These are phyloP conservation scores for Xylophagus ater DNA, from an alignment of 2,888 invertebrate genomes.

Conservation along the genomic window DNA sequence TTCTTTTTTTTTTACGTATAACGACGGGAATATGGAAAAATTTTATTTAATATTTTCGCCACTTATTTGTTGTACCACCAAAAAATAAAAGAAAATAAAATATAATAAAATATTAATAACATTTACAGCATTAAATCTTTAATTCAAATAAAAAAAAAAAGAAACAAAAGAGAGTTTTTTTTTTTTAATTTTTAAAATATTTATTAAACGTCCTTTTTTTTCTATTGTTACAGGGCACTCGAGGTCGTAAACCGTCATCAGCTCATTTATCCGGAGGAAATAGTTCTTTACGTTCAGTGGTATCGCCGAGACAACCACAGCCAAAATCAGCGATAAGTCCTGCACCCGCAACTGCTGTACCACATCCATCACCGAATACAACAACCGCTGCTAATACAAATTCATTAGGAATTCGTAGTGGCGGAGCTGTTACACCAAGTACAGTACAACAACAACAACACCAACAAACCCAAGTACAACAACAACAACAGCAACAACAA, in stretches of 20 bases:
- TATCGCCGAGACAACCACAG: conserved; percentile 19
- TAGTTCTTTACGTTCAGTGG: conserved; percentile 19
- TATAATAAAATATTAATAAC: no score
- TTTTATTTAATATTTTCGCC: no score
- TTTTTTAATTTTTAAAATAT: conserved; percentile 2
- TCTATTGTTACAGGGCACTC: conserved; percentile 18
- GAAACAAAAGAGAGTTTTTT: no score
- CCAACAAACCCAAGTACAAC: conserved; percentile 23
- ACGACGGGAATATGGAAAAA: no score
- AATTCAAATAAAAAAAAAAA: conserved; percentile 12
- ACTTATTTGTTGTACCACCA: no score
- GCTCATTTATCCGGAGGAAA: conserved; percentile 13
- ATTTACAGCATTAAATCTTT: conserved; percentile 8
- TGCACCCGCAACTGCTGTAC: conserved; percentile 21
- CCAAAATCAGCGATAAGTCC: conserved; percentile 21
- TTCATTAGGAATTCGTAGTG: conserved; percentile 13
- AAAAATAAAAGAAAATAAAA: no score
- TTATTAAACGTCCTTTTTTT: conserved; percentile 9
- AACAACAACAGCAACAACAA: conserved; percentile 23
- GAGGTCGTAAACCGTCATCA: conserved; percentile 21
- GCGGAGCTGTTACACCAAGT: conserved; percentile 9
- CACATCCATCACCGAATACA: conserved; percentile 22
- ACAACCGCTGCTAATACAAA: conserved; percentile 18
- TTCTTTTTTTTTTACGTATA: no score
- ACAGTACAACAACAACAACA: conserved; percentile 23